Conservation (phyloP, 1,140 invertebrate species). For the Panagrolaimus sp. region DNA sequence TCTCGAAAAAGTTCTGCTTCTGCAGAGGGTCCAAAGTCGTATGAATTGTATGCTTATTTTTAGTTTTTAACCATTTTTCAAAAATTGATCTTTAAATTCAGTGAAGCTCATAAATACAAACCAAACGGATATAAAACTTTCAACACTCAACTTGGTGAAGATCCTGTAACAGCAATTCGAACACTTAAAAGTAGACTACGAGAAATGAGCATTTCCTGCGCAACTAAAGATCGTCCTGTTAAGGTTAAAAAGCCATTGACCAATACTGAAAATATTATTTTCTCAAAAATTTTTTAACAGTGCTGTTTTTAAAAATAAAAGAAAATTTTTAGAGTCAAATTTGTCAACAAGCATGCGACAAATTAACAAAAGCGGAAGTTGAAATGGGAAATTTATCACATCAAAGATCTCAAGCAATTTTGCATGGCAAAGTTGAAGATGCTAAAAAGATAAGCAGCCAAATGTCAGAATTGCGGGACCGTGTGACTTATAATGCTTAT, state of each 20-base stretch:
- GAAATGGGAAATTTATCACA: not conserved
- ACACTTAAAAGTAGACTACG: constrained; percentile 3
- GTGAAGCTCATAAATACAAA: constrained; percentile 15
- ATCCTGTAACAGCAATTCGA: constrained; percentile 8
- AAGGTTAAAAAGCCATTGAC: not conserved
- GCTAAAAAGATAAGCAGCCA: constrained; percentile 3
- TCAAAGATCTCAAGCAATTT: constrained; percentile 14
- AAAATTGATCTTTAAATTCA: constrained; percentile 9
- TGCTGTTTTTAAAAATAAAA: not conserved
- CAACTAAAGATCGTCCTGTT: not conserved
- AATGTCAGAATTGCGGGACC: not conserved
- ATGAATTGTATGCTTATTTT: constrained; percentile 4
- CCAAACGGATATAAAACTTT: constrained; percentile 10
- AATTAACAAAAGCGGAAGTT: not conserved
- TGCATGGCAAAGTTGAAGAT: constrained; percentile 2
- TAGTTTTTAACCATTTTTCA: not conserved
- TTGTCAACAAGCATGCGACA: constrained; percentile 13
- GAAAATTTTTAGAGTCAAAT: constrained; percentile 5
- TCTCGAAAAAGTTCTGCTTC: not conserved
- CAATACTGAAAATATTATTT: not conserved
- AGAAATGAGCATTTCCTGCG: not conserved
- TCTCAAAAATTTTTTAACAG: not conserved
- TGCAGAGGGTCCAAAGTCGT: not conserved
- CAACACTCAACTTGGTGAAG: constrained; percentile 7
- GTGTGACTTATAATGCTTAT: constrained; percentile 5